phyloP scores from a whole-genome alignment of 1,140 invertebrate genomes.

The Diploscapter pachys region DNA sequence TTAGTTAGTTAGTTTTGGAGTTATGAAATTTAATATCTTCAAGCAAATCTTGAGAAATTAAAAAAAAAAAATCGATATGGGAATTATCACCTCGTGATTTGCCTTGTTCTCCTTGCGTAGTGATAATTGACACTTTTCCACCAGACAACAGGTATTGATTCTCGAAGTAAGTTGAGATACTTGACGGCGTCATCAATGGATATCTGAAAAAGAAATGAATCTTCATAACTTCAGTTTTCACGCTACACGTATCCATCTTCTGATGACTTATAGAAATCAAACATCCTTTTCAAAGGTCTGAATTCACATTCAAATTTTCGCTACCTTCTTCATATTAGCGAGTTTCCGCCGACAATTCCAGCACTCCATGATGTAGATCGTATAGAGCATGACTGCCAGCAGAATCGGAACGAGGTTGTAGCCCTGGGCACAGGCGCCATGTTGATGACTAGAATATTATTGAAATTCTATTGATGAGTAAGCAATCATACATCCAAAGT shows the following conservation, averaged over 20 bases:
- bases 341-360: slow-evolving; percentile 71
- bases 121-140: slow-evolving; percentile 85
- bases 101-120: slow-evolving; percentile 74
- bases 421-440: slow-evolving; percentile 74
- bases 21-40: not conserved
- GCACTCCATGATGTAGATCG: slow-evolving; percentile 80
- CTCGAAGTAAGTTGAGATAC: slow-evolving; percentile 70
- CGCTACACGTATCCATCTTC: too few species aligned
- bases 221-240: too few species aligned
- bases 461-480: too few species aligned
- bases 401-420: slow-evolving; percentile 80
- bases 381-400: slow-evolving; percentile 75
- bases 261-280: too few species aligned
- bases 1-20: not conserved
- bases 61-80: too few species aligned
- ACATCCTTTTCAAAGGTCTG: too few species aligned
- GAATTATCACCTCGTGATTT: slow-evolving; percentile 58
- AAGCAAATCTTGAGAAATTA: too few species aligned
- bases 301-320: too few species aligned
- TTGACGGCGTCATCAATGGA: slow-evolving; percentile 70
- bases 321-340: slow-evolving; percentile 63
- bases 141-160: slow-evolving; percentile 76
- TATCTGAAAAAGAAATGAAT: slow-evolving; percentile 62
- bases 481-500: slow-evolving; percentile 26
- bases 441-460: slow-evolving; percentile 36